A percentile compares a stretch with the other conserved stretches of the same genome.
Conservation (phyloP, 2,888 invertebrate genomes). For the Esperia sulphurella region DNA sequence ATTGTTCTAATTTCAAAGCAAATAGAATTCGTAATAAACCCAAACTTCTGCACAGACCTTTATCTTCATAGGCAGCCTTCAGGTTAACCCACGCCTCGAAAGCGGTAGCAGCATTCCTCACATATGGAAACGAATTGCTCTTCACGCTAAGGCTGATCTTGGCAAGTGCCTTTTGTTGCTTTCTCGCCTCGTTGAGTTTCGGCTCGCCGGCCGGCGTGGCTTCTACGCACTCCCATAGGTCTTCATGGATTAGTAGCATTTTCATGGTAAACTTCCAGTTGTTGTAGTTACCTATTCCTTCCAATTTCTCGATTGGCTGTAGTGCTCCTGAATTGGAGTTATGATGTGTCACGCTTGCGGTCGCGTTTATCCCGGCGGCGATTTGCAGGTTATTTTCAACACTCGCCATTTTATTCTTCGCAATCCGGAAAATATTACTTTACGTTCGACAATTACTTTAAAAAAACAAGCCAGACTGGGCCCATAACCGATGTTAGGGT, state of each 20-base stretch:
- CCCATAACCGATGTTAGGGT: too few species aligned
- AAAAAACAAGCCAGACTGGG: too few species aligned
- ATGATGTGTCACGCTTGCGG: too few species aligned
- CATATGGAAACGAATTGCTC: not conserved
- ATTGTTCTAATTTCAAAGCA: not conserved
- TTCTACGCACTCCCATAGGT: not conserved
- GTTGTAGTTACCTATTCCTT: not conserved
- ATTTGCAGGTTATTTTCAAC: too few species aligned
- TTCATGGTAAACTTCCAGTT: not conserved
- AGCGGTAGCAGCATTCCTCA: not conserved
- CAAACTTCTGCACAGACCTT: not conserved
- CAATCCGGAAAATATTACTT: too few species aligned
- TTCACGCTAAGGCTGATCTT: not conserved
- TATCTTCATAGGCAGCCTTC: not conserved
- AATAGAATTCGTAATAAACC: not conserved
- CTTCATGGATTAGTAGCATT: not conserved
- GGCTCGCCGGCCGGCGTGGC: not conserved
- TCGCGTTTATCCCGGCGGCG: too few species aligned
- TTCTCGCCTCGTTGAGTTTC: not conserved
- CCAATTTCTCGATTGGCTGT: not conserved
- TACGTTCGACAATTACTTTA: too few species aligned
- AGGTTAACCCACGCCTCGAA: not conserved
- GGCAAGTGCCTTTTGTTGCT: not conserved
- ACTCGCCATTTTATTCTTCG: too few species aligned
- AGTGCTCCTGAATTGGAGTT: too few species aligned